Percentiles rank a stretch among this genome's conserved stretches.
Evolutionary conservation across 1,140 invertebrate genomes (phyloP).

Genomic region (Eupeodes corollae): DNA sequence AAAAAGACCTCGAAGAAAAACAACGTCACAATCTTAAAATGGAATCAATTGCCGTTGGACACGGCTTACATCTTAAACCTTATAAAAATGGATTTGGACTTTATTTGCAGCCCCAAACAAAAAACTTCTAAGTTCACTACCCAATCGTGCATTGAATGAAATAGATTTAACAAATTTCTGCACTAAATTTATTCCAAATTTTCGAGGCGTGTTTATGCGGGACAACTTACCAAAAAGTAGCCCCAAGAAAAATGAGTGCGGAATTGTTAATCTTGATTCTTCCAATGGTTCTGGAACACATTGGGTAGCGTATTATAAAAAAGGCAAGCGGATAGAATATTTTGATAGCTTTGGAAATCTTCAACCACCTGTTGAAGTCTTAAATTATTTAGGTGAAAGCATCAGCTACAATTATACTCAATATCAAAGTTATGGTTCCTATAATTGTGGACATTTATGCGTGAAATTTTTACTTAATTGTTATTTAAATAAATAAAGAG

Average conservation of each 20-base stretch:
- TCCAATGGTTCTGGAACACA: slow-evolving; percentile 22
- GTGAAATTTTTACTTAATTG: too few species aligned
- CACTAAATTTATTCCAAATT: too few species aligned
- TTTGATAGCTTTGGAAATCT: too few species aligned
- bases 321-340: too few species aligned
- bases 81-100: slow-evolving; percentile 20
- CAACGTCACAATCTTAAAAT: slow-evolving; percentile 24
- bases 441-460: too few species aligned
- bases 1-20: slow-evolving; percentile 14
- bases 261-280: slow-evolving; percentile 28
- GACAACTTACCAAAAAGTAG: slow-evolving; percentile 10
- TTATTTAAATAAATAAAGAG: too few species aligned
- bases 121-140: slow-evolving; percentile 9
- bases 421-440: too few species aligned
- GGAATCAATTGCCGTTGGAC: slow-evolving; percentile 23
- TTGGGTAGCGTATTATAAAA: slow-evolving; percentile 32
- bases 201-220: slow-evolving; percentile 10
- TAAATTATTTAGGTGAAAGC: too few species aligned
- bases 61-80: slow-evolving; percentile 24
- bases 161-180: neutral
- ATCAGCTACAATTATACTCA: too few species aligned
- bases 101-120: slow-evolving; percentile 2
- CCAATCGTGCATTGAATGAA: too few species aligned
- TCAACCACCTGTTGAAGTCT: too few species aligned
- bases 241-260: slow-evolving; percentile 20